Base-by-base conservation (phyloP, 2,888 invertebrate genomes). In the Andrena dorsata region DNA sequence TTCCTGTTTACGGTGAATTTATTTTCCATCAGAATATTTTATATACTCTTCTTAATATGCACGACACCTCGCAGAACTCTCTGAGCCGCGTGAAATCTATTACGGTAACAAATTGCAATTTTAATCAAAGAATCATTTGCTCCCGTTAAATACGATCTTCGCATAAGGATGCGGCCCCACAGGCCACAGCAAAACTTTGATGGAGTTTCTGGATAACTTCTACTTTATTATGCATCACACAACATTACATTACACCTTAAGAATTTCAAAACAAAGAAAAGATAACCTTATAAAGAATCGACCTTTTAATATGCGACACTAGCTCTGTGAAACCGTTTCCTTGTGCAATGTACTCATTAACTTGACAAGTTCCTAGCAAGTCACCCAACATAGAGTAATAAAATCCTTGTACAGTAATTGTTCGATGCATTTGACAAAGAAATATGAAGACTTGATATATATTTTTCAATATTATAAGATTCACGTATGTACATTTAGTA, bases 111-210 rank as follows among this genome's bases (percentile, higher is more conserved):
- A 56, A 74, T 65, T 66, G 47, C 10, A 49, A 28, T 75, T 75
- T 75, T 68, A 68, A 75, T 75, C 23, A 51, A 35, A 35, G 32
- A 10, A 51, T 35, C 23, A 23, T 26, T 41, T 41, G 4, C 30
- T 58, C 2, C 23, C 68, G 2, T 26, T 30, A 47, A 56, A 26
- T 26, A 23, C 10, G 23, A 23, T 56, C 51, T 20, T 20, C 8
- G 51, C 51, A 20, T 7, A 51, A 20, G 20, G 8, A 26, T 23
- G 23, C 23, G 10, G 23, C 10, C 3, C 1, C 56, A 26, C 56
- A 56, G 26, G 23, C 26, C 10, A 7, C 56, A 23, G 56, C 56
- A 10, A 16, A 56, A 56, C 56, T 26, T 56, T 56, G 26, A 26
- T 26, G 23, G 23, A 56, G 26, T 56, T 56, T 56, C 56, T 56